phyloP scores from a whole-genome alignment of 2,797 vertebrate genomes.

The Sphenopsis melanotis region DNA sequence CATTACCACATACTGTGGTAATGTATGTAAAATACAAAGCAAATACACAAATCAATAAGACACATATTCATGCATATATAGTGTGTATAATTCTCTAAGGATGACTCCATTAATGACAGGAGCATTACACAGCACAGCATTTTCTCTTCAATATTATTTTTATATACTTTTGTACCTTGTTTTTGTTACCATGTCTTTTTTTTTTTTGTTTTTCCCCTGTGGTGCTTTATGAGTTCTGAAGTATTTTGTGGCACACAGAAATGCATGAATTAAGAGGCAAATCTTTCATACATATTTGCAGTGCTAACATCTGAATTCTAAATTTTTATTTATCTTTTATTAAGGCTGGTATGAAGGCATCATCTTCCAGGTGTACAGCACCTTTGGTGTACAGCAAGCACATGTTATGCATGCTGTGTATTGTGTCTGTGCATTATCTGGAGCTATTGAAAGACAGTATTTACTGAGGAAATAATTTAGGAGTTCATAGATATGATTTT shows the following conservation, averaged over 20 bases:
- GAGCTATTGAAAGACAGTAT: not conserved
- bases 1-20: not conserved
- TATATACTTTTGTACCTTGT: not conserved
- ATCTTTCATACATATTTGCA: not conserved
- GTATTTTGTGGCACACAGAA: not conserved
- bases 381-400: not conserved
- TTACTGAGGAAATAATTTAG: not conserved
- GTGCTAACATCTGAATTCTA: not conserved
- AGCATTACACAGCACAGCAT: not conserved
- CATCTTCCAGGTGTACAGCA: not conserved
- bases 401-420: not conserved
- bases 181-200: not conserved
- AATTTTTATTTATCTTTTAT: not conserved
- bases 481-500: not conserved
- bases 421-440: not conserved
- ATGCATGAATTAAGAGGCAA: not conserved
- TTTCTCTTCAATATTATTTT: not conserved
- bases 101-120: not conserved
- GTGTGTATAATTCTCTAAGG: not conserved
- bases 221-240: not conserved
- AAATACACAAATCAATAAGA: not conserved
- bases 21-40: not conserved
- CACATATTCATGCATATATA: not conserved
- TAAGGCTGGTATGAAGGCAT: not conserved
- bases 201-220: not conserved